A percentile compares a stretch with the other conserved stretches of the same genome.
These are phyloP conservation scores for Enteromius argenteus DNA, from an alignment of 2,797 vertebrate species.

Conservation along the genomic window DNA sequence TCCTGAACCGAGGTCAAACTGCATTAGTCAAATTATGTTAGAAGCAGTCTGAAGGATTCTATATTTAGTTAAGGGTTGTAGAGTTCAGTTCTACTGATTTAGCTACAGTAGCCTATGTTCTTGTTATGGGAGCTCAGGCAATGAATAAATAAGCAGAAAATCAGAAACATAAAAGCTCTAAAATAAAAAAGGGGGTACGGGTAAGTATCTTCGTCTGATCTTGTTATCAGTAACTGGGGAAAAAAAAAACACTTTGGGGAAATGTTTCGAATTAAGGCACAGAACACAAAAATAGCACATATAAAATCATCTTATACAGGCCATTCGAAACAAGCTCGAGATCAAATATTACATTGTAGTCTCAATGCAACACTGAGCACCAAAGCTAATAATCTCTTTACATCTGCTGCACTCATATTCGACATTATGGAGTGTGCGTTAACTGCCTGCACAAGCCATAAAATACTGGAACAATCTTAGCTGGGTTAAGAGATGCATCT, in stretches of 20 bases:
- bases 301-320: neutral
- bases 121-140: neutral
- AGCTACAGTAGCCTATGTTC: neutral
- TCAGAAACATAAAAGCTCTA: neutral
- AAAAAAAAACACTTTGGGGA: neutral
- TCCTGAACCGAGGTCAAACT: slow-evolving; percentile 25
- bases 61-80: slow-evolving; percentile 1
- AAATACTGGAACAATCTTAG: slow-evolving; percentile 1
- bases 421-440: neutral
- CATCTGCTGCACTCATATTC: neutral
- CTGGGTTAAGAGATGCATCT: neutral
- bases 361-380: neutral
- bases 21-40: slow-evolving; percentile 26
- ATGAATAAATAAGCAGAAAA: slow-evolving; percentile 7
- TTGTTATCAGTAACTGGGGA: neutral
- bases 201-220: slow-evolving; percentile 2
- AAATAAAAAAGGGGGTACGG: neutral
- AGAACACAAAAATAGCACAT: neutral
- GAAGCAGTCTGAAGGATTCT: slow-evolving; percentile 3
- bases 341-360: slow-evolving; percentile 18
- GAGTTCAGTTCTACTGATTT: slow-evolving; percentile 11
- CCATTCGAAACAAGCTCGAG: neutral
- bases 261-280: neutral
- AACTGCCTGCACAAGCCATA: neutral
- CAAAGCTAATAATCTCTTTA: slow-evolving; percentile 7